Evolutionary conservation across 2,888 invertebrate genomes (phyloP).

Genomic region (Choristoneura rosaceana): DNA sequence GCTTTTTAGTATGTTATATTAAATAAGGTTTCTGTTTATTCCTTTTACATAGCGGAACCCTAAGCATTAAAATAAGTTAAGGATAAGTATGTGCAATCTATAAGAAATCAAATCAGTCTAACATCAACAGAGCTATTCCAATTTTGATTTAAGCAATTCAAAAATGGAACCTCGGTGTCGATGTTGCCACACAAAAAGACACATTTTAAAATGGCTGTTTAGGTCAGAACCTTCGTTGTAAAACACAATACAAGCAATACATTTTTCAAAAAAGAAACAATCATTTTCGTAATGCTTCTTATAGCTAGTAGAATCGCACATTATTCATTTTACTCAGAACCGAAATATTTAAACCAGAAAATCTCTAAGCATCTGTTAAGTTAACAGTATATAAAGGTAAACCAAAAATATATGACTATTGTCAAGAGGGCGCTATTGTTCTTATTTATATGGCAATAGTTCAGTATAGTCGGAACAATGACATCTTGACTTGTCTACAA

Average conservation of each 20-base stretch:
- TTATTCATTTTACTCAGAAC: neutral
- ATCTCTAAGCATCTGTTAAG: neutral
- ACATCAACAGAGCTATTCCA: slow-evolving; percentile 64
- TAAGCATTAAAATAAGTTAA: slow-evolving; percentile 45
- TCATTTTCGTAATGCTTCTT: neutral
- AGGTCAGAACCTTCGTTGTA: slow-evolving; percentile 30
- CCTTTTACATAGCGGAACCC: too few species aligned
- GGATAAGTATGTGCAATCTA: slow-evolving; percentile 43
- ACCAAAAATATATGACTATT: too few species aligned
- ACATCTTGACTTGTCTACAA: too few species aligned
- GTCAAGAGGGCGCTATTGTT: too few species aligned
- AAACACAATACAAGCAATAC: slow-evolving; percentile 19
- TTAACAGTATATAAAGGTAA: too few species aligned
- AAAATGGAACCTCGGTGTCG: slow-evolving; percentile 60
- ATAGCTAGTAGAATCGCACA: slow-evolving; percentile 10
- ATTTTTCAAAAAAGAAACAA: neutral
- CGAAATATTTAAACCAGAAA: neutral
- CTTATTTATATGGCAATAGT: too few species aligned
- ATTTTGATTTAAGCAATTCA: slow-evolving; percentile 44
- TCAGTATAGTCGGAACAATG: too few species aligned
- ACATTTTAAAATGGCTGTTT: neutral
- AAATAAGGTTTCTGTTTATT: slow-evolving; percentile 14
- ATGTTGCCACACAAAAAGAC: slow-evolving; percentile 60
- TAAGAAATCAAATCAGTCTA: slow-evolving; percentile 61
- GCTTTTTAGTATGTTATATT: slow-evolving; percentile 3